phyloP scores from a whole-genome alignment of 2,113 vertebrate species.

The Fregetta grallaria region DNA sequence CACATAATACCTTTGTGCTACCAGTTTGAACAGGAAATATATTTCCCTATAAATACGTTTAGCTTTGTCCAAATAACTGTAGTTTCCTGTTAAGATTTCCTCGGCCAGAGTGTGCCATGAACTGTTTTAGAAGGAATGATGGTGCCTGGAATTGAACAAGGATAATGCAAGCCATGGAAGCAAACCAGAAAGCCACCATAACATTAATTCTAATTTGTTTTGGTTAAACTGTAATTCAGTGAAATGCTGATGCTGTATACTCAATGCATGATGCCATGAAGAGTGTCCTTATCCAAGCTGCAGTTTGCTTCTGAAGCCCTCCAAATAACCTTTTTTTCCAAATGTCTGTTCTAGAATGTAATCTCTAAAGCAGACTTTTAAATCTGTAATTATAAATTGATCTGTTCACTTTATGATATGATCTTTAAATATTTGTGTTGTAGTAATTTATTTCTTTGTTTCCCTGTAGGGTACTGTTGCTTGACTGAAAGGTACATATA shows the following conservation, averaged over 20 bases:
- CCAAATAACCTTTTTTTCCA: background rate
- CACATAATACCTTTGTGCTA: background rate
- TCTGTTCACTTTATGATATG: background rate
- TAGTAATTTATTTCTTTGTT: background rate
- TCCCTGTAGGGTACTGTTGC: background rate
- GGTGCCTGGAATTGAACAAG: background rate
- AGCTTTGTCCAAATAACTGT: background rate
- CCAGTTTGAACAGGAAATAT: constrained; percentile 9
- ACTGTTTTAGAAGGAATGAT: constrained; percentile 5
- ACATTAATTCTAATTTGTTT: constrained; percentile 1
- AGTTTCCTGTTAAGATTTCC: constrained; percentile 35
- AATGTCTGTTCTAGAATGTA: background rate
- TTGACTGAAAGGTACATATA: background rate
- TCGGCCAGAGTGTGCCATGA: background rate
- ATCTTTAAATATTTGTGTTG: background rate
- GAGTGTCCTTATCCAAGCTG: background rate
- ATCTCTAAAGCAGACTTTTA: background rate
- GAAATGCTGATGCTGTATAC: background rate
- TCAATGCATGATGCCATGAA: background rate
- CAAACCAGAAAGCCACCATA: background rate
- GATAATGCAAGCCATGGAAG: background rate
- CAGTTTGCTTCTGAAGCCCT: background rate
- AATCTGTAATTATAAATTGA: background rate
- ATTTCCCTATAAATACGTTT: constrained; percentile 12
- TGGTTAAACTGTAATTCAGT: background rate